Percentiles rank a stretch among this genome's conserved stretches.
phyloP scores from a whole-genome alignment of 2,888 invertebrate species.

The Harpalus rubripes region DNA sequence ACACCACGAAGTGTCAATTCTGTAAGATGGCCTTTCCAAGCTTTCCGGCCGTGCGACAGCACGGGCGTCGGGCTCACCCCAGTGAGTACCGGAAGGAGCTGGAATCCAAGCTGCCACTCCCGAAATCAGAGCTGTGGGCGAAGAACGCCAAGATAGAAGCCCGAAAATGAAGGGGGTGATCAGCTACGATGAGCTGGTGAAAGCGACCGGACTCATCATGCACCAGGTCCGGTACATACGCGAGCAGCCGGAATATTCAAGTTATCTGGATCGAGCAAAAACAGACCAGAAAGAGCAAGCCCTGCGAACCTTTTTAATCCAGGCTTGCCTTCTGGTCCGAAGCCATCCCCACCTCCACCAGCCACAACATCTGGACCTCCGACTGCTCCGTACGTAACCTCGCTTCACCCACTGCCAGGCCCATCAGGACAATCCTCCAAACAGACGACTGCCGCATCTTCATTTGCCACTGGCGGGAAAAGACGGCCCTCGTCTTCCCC shows the following conservation, averaged over 20 bases:
- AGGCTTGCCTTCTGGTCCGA: too few relatives aligned
- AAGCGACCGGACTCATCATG: not conserved
- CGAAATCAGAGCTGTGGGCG: not conserved
- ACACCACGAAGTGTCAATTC: slow-evolving; percentile 50
- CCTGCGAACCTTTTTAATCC: too few relatives aligned
- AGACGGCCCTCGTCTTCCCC: not conserved
- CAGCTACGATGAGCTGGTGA: not conserved
- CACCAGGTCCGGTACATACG: not conserved
- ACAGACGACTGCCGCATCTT: not conserved
- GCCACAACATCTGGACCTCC: not conserved
- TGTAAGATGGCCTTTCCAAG: not conserved
- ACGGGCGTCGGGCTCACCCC: not conserved
- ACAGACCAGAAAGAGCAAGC: not conserved
- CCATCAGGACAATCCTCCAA: not conserved
- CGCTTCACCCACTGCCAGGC: not conserved
- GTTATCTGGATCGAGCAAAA: slow-evolving; percentile 4
- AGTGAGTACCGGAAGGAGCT: not conserved
- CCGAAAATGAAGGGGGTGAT: not conserved
- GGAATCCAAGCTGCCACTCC: not conserved
- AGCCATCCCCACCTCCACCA: not conserved
- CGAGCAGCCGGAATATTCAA: not conserved
- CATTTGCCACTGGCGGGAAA: not conserved
- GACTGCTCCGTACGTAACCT: not conserved
- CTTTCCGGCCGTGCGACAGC: not conserved
- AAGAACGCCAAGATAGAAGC: not conserved